Evolutionary conservation across 2,113 vertebrate genomes (phyloP), one percentile per base, ranked within the genome.

Genomic region (Leucopsar rothschildi): DNA sequence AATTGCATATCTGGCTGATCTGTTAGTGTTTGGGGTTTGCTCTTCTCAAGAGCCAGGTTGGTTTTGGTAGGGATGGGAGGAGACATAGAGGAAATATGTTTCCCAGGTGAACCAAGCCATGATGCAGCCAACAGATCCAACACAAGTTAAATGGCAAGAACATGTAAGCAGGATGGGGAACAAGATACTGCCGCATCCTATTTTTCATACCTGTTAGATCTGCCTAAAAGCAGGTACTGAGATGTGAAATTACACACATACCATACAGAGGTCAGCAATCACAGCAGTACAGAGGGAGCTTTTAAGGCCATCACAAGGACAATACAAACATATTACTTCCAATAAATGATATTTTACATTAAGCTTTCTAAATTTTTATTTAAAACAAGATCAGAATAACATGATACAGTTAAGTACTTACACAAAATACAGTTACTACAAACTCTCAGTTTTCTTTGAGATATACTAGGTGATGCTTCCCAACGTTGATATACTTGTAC

Each of bases 341-440:
- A 76, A 79, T 31, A 86, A 93, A 60, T 9, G 0, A 2, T 9
- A 64, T 37, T 79, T 79, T 60, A 37, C 24, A 40, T 7, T 18
- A 40, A 72, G 22, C 9, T 83, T 69, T 82, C 63, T 77, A 35
- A n/a, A 45, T 23, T 63, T 61, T 60, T 6, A 57, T 65, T 72
- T 73, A 60, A 68, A 86, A 29, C 24, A 83, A 75, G 35, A 47
- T 47, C 56, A 82, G 64, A 84, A 55, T 8, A 80, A 55, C 20
- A 72, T 4, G 9, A 75, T 27, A 68, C 12, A 10, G 33, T 82
- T 68, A 68, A 79, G 19, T 35, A 91, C 21, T 15, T 55, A 56
- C n/a, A 63, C 1, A 3, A 24, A 89, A 61, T 6, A 47, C 0
- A 52, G 15, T 64, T 77, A 83, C 9, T 78, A 64, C 0, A 2